Evolutionary conservation across 2,797 vertebrate genomes (phyloP).

Genomic region (Fistularia tabacaria): DNA sequence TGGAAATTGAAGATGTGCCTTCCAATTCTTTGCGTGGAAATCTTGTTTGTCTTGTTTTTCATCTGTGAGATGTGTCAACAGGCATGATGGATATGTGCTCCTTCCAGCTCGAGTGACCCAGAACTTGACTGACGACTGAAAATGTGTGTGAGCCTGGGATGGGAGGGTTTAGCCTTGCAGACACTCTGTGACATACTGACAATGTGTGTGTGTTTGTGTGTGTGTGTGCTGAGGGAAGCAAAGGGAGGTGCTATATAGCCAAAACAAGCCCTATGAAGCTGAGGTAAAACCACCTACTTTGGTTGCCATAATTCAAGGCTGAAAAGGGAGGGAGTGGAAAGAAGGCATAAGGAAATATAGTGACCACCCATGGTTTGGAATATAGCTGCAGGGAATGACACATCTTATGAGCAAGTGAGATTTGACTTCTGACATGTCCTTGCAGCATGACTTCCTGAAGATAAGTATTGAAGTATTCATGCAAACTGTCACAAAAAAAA

Average conservation of each 20-base stretch:
- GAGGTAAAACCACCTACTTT: slow-evolving; percentile 16
- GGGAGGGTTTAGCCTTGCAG: slow-evolving; percentile 34
- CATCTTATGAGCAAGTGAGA: slow-evolving; percentile 33
- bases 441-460: slow-evolving; percentile 63
- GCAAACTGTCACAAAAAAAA: slow-evolving; percentile 58
- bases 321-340: slow-evolving; percentile 1
- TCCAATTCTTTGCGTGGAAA: slow-evolving; percentile 37
- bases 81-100: slow-evolving; percentile 42
- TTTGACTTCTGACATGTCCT: slow-evolving; percentile 51
- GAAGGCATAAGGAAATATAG: slow-evolving; percentile 40
- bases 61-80: slow-evolving; percentile 39
- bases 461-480: slow-evolving; percentile 66
- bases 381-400: slow-evolving; percentile 46
- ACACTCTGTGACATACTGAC: slow-evolving; percentile 38
- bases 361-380: slow-evolving; percentile 65
- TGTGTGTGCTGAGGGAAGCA: background rate
- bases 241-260: slow-evolving; percentile 7
- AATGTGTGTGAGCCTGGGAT: slow-evolving; percentile 45
- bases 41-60: slow-evolving; percentile 63
- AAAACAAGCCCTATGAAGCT: slow-evolving; percentile 15
- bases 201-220: slow-evolving; percentile 6
- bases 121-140: slow-evolving; percentile 54
- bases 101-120: slow-evolving; percentile 41
- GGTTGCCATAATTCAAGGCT: slow-evolving; percentile 1
- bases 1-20: slow-evolving; percentile 26